Percentiles rank a stretch among this genome's conserved stretches.
phyloP scores from a whole-genome alignment of 2,113 vertebrate genomes.

The Antechinus stuartii region DNA sequence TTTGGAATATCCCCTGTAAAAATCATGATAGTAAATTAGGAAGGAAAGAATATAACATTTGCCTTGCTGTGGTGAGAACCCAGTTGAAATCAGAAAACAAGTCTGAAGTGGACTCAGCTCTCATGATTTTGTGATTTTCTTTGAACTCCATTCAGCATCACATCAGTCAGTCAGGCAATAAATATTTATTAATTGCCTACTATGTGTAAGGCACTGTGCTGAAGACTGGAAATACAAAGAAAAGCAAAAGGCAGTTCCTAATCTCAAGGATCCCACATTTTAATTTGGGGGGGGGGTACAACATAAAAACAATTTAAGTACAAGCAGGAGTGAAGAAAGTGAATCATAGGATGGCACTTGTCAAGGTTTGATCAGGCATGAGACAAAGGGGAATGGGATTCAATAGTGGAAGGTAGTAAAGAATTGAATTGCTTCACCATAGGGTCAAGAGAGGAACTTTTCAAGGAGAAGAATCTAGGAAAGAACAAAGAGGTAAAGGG shows the following conservation, averaged over 20 bases:
- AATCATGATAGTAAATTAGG: background rate
- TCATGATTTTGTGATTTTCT: background rate
- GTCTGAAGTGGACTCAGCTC: background rate
- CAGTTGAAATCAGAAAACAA: background rate
- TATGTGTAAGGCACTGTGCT: background rate
- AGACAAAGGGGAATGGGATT: background rate
- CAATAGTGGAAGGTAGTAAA: background rate
- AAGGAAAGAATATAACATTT: background rate
- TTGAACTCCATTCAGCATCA: background rate
- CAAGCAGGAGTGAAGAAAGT: background rate
- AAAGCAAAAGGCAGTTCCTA: background rate
- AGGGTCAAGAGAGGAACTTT: background rate
- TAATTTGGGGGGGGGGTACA: background rate
- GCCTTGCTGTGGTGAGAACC: background rate
- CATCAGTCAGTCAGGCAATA: background rate
- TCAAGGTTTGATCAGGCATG: background rate
- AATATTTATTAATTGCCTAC: background rate
- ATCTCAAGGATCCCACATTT: background rate
- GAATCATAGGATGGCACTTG: background rate
- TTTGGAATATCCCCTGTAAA: background rate
- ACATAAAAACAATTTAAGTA: background rate
- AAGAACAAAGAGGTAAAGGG: background rate
- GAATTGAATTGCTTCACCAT: background rate
- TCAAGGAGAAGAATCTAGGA: background rate
- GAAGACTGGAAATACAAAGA: background rate